These are phyloP conservation scores for Globia sparganii DNA, from an alignment of 2,888 invertebrate species.

Conservation along the genomic window DNA sequence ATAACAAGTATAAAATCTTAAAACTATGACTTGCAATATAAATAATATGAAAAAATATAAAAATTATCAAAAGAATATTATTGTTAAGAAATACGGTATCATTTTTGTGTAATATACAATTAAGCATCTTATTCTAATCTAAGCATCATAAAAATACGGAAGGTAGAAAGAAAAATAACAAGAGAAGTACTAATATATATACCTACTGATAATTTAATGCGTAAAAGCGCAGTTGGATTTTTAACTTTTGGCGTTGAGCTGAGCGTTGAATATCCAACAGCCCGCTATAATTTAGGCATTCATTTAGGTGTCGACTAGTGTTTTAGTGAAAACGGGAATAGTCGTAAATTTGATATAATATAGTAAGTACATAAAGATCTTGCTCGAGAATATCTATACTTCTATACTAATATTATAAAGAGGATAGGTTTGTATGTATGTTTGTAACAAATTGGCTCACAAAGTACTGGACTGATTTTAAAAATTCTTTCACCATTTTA, in stretches of 20 bases:
- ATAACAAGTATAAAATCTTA: constrained; percentile 16
- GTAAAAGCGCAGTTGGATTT: background rate
- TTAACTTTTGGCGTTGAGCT: background rate
- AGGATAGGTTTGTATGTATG: too few species aligned
- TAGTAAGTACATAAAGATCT: too few species aligned
- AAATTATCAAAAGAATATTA: background rate
- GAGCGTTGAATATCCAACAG: background rate
- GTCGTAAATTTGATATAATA: background rate
- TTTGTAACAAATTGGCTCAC: too few species aligned
- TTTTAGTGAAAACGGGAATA: background rate
- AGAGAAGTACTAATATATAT: background rate
- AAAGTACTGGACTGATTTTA: too few species aligned
- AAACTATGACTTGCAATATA: constrained; percentile 12
- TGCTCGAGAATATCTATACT: too few species aligned
- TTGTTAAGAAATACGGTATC: background rate
- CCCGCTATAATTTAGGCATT: background rate
- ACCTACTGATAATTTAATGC: background rate
- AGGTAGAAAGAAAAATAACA: background rate
- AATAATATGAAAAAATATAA: background rate
- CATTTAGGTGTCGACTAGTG: background rate
- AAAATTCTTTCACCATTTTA: too few species aligned
- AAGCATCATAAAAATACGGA: constrained; percentile 16
- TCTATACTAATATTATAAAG: too few species aligned
- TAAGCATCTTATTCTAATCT: background rate
- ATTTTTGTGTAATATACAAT: constrained; percentile 5